Base-by-base conservation (phyloP, 2,888 invertebrate species). In the Tromatobia lineatoria region DNA sequence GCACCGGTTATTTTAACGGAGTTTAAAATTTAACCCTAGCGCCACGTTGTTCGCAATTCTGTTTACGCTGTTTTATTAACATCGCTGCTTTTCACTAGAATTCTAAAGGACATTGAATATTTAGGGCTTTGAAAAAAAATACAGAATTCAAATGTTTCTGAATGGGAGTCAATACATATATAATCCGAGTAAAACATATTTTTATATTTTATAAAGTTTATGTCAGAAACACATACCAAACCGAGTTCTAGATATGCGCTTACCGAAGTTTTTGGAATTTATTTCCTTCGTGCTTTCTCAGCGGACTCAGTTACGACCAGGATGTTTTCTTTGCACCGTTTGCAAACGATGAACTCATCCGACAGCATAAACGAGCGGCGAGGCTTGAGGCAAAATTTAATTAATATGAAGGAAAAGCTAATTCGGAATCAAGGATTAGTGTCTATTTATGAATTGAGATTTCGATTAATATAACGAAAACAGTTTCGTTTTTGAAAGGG, bases 1-100 rank as follows among this genome's bases (percentile, higher is more conserved):
- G 13, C 45, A 69, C 23, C 29, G 20, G n/a, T 77, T 69, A 15
- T 69, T 77, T 69, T 50, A 57, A 20, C 15, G 38, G 69, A 67
- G 59, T 61, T 59, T 38, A 3, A 38, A 25, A 47, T 77, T 47
- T 38, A 15, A 47, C 15, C 7, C 59, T 13, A 15, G n/a, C 20
- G 34, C 42, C 67, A 11, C 34, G 47, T 20, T 10, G 54, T 10
- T 45, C 20, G 42, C 50, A 13, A 34, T 61, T 50, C 34, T 20
- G 4, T 15, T 61, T 75, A 2, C 34, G 34, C 50, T 3, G 0
- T 74, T 50, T 18, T 50, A 47, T 50, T 34, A 64, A 15, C 23
- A 1, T 7, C 25, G 2, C 23, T 15, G 50, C 8, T 2, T 1
- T 45, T 20, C 3, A 18, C 4, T 3, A 23, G 42, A 23, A 20